Evolutionary conservation across 2,888 invertebrate genomes (phyloP).

Genomic region (Nemoura dubitans): DNA sequence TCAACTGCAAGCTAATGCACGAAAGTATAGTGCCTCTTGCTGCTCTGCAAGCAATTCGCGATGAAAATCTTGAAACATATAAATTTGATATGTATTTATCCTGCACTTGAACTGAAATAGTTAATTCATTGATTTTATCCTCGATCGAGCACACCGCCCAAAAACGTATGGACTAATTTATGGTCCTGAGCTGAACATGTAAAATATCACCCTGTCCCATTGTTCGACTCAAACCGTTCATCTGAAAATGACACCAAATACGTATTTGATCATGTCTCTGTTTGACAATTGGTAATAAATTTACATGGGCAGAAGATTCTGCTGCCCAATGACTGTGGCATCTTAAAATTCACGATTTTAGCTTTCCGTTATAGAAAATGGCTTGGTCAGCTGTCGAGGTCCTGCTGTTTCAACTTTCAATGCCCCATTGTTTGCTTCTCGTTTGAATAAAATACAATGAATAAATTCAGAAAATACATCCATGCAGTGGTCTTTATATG

Average conservation of each 20-base stretch:
- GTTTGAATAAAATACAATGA: constrained; percentile 34
- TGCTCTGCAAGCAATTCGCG: too few relatives aligned
- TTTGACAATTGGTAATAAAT: not conserved
- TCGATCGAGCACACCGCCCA: too few relatives aligned
- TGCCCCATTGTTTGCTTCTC: constrained; percentile 34
- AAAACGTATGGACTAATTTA: too few relatives aligned
- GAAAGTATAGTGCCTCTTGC: too few relatives aligned
- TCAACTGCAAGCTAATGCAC: too few relatives aligned
- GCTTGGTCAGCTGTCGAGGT: constrained; percentile 14
- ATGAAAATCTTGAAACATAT: too few relatives aligned
- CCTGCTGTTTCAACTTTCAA: constrained; percentile 29
- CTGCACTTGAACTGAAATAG: too few relatives aligned
- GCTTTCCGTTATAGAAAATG: constrained; percentile 13
- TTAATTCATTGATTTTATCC: too few relatives aligned
- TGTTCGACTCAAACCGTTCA: too few relatives aligned
- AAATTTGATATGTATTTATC: too few relatives aligned
- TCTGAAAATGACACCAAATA: not conserved
- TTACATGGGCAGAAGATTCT: not conserved
- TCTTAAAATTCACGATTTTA: not conserved
- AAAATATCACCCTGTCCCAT: too few relatives aligned
- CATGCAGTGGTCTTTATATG: not conserved
- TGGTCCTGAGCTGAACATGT: too few relatives aligned
- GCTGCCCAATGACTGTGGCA: not conserved
- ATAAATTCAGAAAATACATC: constrained; percentile 27
- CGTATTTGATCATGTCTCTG: not conserved